These are phyloP conservation scores for Procapra przewalskii DNA, from an alignment of 2,113 vertebrate genomes.

Conservation along the genomic window DNA sequence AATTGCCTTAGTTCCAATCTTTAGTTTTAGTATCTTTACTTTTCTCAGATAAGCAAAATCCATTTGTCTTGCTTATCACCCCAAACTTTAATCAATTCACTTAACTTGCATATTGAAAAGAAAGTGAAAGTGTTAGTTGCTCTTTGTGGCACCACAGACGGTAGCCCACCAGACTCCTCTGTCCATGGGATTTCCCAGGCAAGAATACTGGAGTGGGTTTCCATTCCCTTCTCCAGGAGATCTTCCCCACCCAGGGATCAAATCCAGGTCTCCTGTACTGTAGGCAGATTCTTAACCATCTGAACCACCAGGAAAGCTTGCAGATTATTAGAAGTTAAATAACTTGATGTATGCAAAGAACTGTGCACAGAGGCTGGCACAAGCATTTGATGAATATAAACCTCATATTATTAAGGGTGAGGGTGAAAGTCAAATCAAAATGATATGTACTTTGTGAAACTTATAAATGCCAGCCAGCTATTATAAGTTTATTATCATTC, in stretches of 20 bases:
- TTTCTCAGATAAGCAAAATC: not conserved
- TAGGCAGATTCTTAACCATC: not conserved
- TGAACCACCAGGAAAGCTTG: not conserved
- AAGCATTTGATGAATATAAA: not conserved
- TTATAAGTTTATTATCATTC: not conserved
- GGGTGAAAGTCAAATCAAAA: not conserved
- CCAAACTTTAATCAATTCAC: not conserved
- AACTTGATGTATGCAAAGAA: not conserved
- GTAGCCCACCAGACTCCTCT: not conserved
- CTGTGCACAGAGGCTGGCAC: not conserved
- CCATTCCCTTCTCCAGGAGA: not conserved
- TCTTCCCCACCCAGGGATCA: not conserved
- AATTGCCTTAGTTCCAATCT: not conserved
- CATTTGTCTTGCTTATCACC: not conserved
- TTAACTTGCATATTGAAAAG: not conserved
- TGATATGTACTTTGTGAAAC: not conserved
- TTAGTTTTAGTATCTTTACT: not conserved
- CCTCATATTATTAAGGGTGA: not conserved
- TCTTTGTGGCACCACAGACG: not conserved
- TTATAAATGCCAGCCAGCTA: not conserved
- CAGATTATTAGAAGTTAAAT: not conserved
- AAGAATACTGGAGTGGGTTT: not conserved
- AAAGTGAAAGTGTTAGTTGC: not conserved
- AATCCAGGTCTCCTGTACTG: not conserved
- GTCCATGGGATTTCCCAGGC: not conserved